These are phyloP conservation scores for Apotomis turbidana DNA, from an alignment of 2,888 invertebrate species.

Conservation along the genomic window DNA sequence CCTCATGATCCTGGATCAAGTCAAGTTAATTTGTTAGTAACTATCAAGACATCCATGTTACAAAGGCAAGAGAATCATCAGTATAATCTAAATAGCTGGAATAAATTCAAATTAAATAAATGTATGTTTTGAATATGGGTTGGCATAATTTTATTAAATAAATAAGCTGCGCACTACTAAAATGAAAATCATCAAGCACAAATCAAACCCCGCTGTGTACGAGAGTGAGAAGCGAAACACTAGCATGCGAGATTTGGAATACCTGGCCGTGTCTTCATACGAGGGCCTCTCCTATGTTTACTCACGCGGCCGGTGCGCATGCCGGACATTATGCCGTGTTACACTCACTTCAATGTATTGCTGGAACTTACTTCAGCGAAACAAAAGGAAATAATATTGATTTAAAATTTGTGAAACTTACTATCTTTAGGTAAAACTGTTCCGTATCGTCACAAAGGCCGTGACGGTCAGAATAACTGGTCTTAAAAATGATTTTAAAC, in stretches of 20 bases:
- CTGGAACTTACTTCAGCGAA: conserved; percentile 42
- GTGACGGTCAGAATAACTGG: conserved; percentile 12
- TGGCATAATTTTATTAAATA: conserved; percentile 15
- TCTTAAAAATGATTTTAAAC: conserved; percentile 6
- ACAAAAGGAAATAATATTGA: conserved; percentile 58
- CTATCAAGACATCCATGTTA: conserved; percentile 49
- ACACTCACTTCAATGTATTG: conserved; percentile 20
- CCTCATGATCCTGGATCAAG: conserved; percentile 79
- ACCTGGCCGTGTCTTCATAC: conserved; percentile 75
- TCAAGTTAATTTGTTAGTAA: conserved; percentile 74
- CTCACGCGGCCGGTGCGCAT: conserved; percentile 73
- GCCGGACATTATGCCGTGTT: conserved; percentile 66
- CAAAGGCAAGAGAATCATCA: conserved; percentile 26
- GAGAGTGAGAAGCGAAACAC: conserved; percentile 58
- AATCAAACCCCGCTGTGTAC: conserved; percentile 58
- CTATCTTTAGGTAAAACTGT: conserved; percentile 52
- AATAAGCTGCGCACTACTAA: conserved; percentile 55
- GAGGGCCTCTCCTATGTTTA: conserved; percentile 70
- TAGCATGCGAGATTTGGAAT: conserved; percentile 65
- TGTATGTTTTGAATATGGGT: conserved; percentile 21
- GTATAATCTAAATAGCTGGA: conserved; percentile 23
- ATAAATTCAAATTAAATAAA: conserved; percentile 20
- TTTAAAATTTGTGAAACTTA: conserved; percentile 58
- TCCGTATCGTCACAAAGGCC: conserved; percentile 30
- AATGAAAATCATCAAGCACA: conserved; percentile 62